These are phyloP conservation scores for Lithophane socia DNA, from an alignment of 2,888 invertebrate species.

Conservation along the genomic window DNA sequence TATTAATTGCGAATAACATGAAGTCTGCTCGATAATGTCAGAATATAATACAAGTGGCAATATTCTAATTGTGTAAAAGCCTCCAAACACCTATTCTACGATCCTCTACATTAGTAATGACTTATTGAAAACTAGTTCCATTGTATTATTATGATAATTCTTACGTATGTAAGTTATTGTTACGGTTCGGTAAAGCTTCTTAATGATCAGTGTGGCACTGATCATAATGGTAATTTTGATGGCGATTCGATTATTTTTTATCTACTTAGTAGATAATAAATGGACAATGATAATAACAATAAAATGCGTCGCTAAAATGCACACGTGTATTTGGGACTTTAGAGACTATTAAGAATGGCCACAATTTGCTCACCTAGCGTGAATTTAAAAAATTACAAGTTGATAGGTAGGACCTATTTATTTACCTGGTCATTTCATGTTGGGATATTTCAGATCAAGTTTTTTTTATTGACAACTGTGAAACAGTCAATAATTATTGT, in stretches of 20 bases:
- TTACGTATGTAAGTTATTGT: constrained; percentile 88
- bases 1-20: constrained; percentile 81
- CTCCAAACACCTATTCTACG: constrained; percentile 88
- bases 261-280: constrained; percentile 65
- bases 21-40: constrained; percentile 79
- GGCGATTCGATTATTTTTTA: constrained; percentile 54
- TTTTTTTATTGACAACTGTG: constrained; percentile 11
- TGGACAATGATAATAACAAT: constrained; percentile 59
- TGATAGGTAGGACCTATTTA: constrained; percentile 2
- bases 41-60: constrained; percentile 84
- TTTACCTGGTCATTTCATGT: constrained; percentile 21
- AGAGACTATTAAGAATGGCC: constrained; percentile 17
- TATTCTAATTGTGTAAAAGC: constrained; percentile 88
- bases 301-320: constrained; percentile 35
- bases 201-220: constrained; percentile 68
- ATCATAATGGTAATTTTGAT: constrained; percentile 60
- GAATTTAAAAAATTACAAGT: constrained; percentile 28
- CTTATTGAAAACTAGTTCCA: constrained; percentile 74
- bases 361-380: constrained; percentile 24
- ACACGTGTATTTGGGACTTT: constrained; percentile 32
- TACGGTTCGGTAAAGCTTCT: constrained; percentile 86
- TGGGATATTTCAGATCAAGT: constrained; percentile 17
- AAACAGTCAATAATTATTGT: constrained; percentile 30
- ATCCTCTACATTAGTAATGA: constrained; percentile 75
- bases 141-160: constrained; percentile 71